Base-by-base conservation (phyloP, 1,140 invertebrate species). In the Contarinia nasturtii region DNA sequence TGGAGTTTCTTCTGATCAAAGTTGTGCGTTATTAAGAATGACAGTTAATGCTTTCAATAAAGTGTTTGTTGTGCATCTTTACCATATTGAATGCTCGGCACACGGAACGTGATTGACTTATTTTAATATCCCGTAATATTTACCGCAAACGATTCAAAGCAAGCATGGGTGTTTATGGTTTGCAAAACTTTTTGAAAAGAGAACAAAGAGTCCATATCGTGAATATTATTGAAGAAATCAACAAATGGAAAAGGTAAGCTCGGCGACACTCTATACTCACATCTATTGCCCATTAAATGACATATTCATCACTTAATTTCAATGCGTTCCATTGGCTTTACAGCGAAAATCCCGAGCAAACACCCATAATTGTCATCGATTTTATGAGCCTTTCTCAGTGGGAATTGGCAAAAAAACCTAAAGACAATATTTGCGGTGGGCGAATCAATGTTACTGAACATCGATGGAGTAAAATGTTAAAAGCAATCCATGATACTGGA, bases 191-290 rank as follows among this genome's bases (percentile, higher is more conserved):
- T 33, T 7, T 44, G 12, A 14, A 44, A 17, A 5, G 7, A 8
- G 21, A 44, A 7, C 12, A 15, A 5, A 7, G 19, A 44, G 21
- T 18, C 8, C 14, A 14, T 7, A 7, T 17, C 8, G 22, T 44
- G 2, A 45, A 45, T 33, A 45, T 45, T 34, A 7, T 15, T 11
- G 22, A 45, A 8, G 22, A 45, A 45, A 34, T 45, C 22, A 8
- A 45, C 3, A 3, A 34, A 45, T 45, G 33, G 14, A 45, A 45
- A 45, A 27, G n/a, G 44, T 45, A 45, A 18, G 18, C 7, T 34
- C 18, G 18, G 18, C 18, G n/a, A 27, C 27, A 12, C n/a, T n/a
- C n/a, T n/a, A n/a, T n/a, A n/a, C n/a, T n/a, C n/a, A 45, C 5
- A 12, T 22, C 10, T 17, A 27, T 27, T 27, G 27, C 3, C 3